These are phyloP conservation scores for Adrianichthys oophorus DNA, from an alignment of 2,797 vertebrate genomes.

Conservation along the genomic window DNA sequence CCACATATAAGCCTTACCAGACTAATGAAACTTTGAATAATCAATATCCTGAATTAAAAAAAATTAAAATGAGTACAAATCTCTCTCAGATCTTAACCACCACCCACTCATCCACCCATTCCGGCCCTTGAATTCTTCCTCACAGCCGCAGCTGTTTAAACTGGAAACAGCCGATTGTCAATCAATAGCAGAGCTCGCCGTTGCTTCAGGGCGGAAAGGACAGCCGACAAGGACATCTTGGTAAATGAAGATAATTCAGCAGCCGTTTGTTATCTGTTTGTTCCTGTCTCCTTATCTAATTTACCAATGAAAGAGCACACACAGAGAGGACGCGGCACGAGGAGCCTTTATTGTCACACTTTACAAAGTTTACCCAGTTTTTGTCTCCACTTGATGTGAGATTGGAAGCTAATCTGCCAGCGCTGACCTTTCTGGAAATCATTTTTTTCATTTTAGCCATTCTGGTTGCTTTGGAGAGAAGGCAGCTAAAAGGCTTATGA, in stretches of 20 bases:
- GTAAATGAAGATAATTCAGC: slow-evolving; percentile 63
- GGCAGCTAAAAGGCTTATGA: slow-evolving; percentile 40
- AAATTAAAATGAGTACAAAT: slow-evolving; percentile 18
- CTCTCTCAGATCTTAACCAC: slow-evolving; percentile 11
- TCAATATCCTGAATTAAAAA: slow-evolving; percentile 54
- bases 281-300: slow-evolving; percentile 69
- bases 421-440: slow-evolving; percentile 49
- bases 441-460: slow-evolving; percentile 17
- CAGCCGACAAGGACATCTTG: slow-evolving; percentile 68
- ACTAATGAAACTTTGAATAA: slow-evolving; percentile 61
- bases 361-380: slow-evolving; percentile 17
- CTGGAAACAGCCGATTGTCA: slow-evolving; percentile 51
- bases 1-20: slow-evolving; percentile 15
- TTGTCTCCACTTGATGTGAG: slow-evolving; percentile 32
- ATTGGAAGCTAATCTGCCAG: slow-evolving; percentile 38
- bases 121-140: slow-evolving; percentile 26
- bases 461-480: slow-evolving; percentile 46
- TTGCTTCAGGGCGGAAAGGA: slow-evolving; percentile 58
- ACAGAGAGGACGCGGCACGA: slow-evolving; percentile 15
- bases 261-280: slow-evolving; percentile 56
- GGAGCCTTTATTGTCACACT: slow-evolving; percentile 13
- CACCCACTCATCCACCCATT: slow-evolving; percentile 21
- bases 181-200: slow-evolving; percentile 59
- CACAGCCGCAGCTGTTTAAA: slow-evolving; percentile 36
- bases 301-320: slow-evolving; percentile 32